These are phyloP conservation scores for Hecatera dysodea DNA, from an alignment of 2,888 invertebrate genomes.

Conservation along the genomic window DNA sequence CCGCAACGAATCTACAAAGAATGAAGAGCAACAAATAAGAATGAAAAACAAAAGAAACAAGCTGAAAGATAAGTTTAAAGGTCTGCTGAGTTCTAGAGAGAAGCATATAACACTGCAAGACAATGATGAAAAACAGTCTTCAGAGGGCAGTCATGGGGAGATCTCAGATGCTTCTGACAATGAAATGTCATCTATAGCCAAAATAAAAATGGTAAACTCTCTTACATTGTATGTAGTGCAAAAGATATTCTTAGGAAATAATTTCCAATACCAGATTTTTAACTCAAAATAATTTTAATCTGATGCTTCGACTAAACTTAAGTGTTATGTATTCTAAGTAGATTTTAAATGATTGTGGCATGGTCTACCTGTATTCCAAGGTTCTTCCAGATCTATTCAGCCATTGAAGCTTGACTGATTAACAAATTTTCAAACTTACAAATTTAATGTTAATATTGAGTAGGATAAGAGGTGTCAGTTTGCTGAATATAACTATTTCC, in stretches of 20 bases:
- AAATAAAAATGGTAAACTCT: constrained; percentile 78
- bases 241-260: not conserved
- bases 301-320: not conserved
- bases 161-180: constrained; percentile 65
- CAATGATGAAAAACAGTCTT: constrained; percentile 44
- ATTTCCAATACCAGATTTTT: not conserved
- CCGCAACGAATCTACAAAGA: constrained; percentile 59
- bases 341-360: too few species aligned
- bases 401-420: not conserved
- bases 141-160: constrained; percentile 44
- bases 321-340: too few species aligned
- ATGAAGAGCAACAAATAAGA: constrained; percentile 74
- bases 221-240: not conserved
- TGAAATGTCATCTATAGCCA: constrained; percentile 73
- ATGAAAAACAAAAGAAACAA: constrained; percentile 80
- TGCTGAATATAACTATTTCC: not conserved
- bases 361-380: too few species aligned
- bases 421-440: not conserved
- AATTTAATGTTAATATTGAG: not conserved
- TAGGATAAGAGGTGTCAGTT: not conserved
- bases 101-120: constrained; percentile 53
- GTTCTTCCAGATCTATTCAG: too few species aligned
- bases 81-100: constrained; percentile 71
- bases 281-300: not conserved
- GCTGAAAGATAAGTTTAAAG: constrained; percentile 81